Evolutionary conservation across 2,888 invertebrate genomes (phyloP).

Genomic region (Brenthis hecate): DNA sequence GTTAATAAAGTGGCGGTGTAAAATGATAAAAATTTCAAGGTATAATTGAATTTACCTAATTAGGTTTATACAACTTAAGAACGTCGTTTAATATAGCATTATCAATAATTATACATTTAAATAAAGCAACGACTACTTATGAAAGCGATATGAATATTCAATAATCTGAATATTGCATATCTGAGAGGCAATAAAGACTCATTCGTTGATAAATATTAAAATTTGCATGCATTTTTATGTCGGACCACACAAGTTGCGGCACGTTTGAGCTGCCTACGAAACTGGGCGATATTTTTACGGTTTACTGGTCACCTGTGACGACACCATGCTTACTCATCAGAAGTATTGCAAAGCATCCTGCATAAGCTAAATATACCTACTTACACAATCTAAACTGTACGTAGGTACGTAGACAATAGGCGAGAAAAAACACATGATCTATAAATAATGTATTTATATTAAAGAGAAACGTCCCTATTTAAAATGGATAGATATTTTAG

Average conservation of each 20-base stretch:
- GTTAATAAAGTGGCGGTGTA: slow-evolving; percentile 2
- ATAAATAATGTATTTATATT: too few relatives aligned
- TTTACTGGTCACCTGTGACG: slow-evolving; percentile 56
- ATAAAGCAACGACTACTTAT: slow-evolving; percentile 28
- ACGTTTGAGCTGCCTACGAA: slow-evolving; percentile 49
- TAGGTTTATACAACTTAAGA: slow-evolving; percentile 5
- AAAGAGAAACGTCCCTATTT: too few relatives aligned
- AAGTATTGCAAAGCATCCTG: slow-evolving; percentile 12
- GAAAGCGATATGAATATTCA: slow-evolving; percentile 48
- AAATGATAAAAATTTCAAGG: slow-evolving; percentile 8
- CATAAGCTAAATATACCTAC: background rate
- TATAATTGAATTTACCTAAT: slow-evolving; percentile 11
- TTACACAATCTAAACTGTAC: background rate
- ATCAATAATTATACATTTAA: slow-evolving; percentile 27
- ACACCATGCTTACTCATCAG: slow-evolving; percentile 50
- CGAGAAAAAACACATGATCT: too few relatives aligned
- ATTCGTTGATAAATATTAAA: slow-evolving; percentile 72
- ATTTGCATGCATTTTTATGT: slow-evolving; percentile 57
- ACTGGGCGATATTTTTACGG: slow-evolving; percentile 60
- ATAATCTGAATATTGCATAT: slow-evolving; percentile 60
- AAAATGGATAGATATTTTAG: too few relatives aligned
- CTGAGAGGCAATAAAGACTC: slow-evolving; percentile 54
- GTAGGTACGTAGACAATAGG: too few relatives aligned
- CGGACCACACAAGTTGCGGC: slow-evolving; percentile 70
- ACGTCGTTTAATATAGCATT: slow-evolving; percentile 15